Conservation (phyloP, 2,113 vertebrate genomes). For the Cairina moschata region DNA sequence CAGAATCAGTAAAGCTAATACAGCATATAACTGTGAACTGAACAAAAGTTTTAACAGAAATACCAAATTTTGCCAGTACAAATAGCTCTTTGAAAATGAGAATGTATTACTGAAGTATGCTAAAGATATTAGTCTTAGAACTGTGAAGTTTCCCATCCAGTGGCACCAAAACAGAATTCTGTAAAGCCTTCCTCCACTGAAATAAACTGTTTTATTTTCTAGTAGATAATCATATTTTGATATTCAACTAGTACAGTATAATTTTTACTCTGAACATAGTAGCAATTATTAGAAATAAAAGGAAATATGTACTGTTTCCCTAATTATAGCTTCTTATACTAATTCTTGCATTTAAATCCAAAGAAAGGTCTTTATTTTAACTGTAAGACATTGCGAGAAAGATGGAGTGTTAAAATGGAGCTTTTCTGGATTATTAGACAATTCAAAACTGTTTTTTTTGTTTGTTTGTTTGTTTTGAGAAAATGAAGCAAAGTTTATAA, state of each 20-base stretch:
- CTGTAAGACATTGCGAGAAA: conserved; percentile 26
- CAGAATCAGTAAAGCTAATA: not conserved
- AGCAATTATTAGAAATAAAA: conserved; percentile 34
- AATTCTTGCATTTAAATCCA: conserved; percentile 57
- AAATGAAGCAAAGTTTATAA: not conserved
- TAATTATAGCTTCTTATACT: not conserved
- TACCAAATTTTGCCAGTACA: not conserved
- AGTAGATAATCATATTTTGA: conserved; percentile 28
- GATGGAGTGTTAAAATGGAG: conserved; percentile 15
- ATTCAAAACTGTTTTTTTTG: not conserved
- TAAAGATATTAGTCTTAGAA: not conserved
- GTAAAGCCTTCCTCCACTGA: not conserved
- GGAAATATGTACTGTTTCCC: not conserved
- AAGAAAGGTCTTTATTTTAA: conserved; percentile 37
- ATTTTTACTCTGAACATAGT: conserved; percentile 55
- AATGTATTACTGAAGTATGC: not conserved
- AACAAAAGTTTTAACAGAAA: conserved; percentile 26
- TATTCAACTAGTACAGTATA: conserved; percentile 39
- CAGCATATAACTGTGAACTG: not conserved
- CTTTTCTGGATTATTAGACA: conserved; percentile 1
- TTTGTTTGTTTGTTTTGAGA: not conserved
- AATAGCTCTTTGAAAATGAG: conserved; percentile 5
- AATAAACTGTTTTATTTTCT: conserved; percentile 47
- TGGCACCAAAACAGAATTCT: not conserved
- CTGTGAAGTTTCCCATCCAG: not conserved